Base-by-base conservation (phyloP, 2,888 invertebrate species). In the Morpho achilles region DNA sequence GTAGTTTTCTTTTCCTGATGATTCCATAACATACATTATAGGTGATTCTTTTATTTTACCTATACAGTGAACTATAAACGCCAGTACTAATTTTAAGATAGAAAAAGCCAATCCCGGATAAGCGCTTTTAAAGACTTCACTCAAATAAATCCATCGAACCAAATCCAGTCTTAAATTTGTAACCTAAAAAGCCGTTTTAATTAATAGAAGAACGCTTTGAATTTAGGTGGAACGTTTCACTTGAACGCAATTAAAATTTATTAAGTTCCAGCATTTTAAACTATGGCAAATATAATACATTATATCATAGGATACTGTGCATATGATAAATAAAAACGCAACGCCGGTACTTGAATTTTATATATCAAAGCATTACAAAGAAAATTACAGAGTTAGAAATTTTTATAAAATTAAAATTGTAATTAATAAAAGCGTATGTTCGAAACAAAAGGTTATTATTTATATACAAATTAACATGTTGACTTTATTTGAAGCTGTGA, bases 151-250 rank as follows among this genome's bases (percentile, higher is more conserved):
- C 67, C 65, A 52, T 63, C 69, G 73, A 76, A 77, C 76, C 77
- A 75, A 69, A 71, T 77, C 74, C 77, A 72, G 69, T 63, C 70
- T 67, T 67, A 68, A 79, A 76, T 74, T 69, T 72, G 70, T 71
- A 74, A 74, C 73, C 71, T 61, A 63, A 74, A 69, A 65, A 68
- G 67, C 58, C 64, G 67, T 67, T 68, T 69, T 67, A 67, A 70
- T 70, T 67, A 66, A 67, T 68, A 63, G 23, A 16, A 66, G 61
- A 63, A 63, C 56, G 59, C 61, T 55, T 65, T 58, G 61, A 62
- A 64, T 61, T 63, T 52, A 52, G 50, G 53, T 63, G 50, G 59
- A 61, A 56, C 59, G 56, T 56, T 56, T 48, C 54, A 56, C 56
- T 51, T 47, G 54, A 47, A 47, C 50, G 52, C 52, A 50, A 55